These are phyloP conservation scores for Tachuris rubrigastra DNA, from an alignment of 2,113 vertebrate species.

Conservation along the genomic window DNA sequence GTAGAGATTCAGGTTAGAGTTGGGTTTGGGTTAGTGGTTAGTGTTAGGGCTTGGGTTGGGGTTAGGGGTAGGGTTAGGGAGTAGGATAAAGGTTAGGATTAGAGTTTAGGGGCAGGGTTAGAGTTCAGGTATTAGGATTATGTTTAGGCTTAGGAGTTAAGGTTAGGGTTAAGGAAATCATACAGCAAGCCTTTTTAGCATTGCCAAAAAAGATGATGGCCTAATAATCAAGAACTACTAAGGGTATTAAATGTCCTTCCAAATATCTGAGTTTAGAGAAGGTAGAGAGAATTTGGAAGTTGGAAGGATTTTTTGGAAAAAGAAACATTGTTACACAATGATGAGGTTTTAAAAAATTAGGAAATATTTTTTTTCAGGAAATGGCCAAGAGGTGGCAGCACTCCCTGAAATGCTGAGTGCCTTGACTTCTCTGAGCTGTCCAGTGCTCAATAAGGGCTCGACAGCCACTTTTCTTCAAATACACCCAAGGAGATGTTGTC, in stretches of 20 bases:
- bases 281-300: background rate
- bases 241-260: background rate
- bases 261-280: background rate
- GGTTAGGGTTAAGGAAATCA: background rate
- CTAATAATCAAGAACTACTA: background rate
- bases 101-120: too few species aligned
- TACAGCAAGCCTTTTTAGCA: background rate
- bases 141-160: too few species aligned
- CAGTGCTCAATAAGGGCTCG: background rate
- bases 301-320: slow-evolving; percentile 33
- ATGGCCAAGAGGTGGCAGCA: slow-evolving; percentile 73
- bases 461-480: background rate
- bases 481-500: background rate
- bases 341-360: background rate
- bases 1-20: too few species aligned
- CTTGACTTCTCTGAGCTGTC: background rate
- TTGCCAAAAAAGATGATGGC: background rate
- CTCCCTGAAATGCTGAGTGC: background rate
- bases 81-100: too few species aligned
- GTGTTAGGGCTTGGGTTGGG: too few species aligned
- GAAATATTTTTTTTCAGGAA: background rate
- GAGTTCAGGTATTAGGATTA: too few species aligned
- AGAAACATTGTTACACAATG: slow-evolving; percentile 6
- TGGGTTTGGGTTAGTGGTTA: too few species aligned
- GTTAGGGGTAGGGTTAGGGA: too few species aligned